A percentile compares a stretch with the other conserved stretches of the same genome.
phyloP scores from a whole-genome alignment of 2,888 invertebrate genomes.

The Trachelus troglodyta region DNA sequence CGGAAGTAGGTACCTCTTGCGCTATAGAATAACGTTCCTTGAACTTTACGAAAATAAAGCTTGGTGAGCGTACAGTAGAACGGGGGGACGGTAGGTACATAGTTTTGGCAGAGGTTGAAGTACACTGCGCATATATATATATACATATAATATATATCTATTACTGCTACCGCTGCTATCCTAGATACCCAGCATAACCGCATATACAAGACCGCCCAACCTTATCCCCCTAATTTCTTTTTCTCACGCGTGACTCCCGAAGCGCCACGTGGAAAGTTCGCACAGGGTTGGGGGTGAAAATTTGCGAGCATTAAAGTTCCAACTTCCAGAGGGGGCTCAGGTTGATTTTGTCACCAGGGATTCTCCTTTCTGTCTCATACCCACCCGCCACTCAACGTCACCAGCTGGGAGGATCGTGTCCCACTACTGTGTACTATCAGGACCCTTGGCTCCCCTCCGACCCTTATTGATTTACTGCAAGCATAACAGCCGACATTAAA shows the following conservation, averaged over 20 bases:
- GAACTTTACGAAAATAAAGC: neutral
- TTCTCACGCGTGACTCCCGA: neutral
- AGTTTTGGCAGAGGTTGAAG: neutral
- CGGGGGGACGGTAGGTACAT: neutral
- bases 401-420: neutral
- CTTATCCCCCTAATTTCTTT: neutral
- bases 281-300: neutral
- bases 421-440: neutral
- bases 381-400: slow-evolving; percentile 6
- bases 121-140: neutral
- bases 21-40: neutral
- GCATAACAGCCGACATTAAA: slow-evolving; percentile 19
- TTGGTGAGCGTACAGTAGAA: neutral
- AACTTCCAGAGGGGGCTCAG: neutral
- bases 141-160: neutral
- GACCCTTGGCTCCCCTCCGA: neutral
- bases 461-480: slow-evolving; percentile 22
- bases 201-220: neutral
- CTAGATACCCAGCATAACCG: neutral
- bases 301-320: neutral
- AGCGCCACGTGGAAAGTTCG: neutral
- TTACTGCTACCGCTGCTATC: neutral
- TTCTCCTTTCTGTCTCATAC: neutral
- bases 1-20: neutral
- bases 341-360: slow-evolving; percentile 3